Conservation (phyloP, 92 coral and sea anemone species). For the Galaxea fascicularis region DNA sequence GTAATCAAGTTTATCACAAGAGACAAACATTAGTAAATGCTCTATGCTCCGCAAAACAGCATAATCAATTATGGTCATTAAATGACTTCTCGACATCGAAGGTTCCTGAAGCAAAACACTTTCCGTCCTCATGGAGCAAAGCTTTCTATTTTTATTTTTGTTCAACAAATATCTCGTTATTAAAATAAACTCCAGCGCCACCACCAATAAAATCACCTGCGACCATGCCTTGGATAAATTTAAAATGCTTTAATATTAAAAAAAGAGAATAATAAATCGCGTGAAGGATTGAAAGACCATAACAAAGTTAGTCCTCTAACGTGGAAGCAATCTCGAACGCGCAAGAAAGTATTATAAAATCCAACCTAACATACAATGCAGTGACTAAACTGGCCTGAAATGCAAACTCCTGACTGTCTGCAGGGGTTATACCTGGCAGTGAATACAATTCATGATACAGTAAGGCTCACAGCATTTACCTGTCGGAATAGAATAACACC, state of each 20-base stretch:
- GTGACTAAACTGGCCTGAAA: not conserved
- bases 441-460: constrained; percentile 13
- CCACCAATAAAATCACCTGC: not conserved
- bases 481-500: constrained; percentile 59
- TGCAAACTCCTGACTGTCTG: not conserved
- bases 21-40: not conserved
- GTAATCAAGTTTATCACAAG: not conserved
- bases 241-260: not conserved
- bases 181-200: not conserved
- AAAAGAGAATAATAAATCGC: constrained; percentile 22
- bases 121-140: constrained; percentile 7
- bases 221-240: not conserved
- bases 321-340: not conserved
- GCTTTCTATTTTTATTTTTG: not conserved
- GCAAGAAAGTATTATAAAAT: not conserved
- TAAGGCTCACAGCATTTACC: constrained; percentile 46
- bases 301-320: not conserved
- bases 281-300: constrained; percentile 35
- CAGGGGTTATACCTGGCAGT: no score
- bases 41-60: not conserved
- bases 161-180: no score
- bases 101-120: not conserved
- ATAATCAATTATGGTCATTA: not conserved
- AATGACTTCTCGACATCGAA: constrained; percentile 7
- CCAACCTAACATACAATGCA: not conserved